Conservation (phyloP, 2,797 vertebrate genomes). For the Trachops cirrhosus region DNA sequence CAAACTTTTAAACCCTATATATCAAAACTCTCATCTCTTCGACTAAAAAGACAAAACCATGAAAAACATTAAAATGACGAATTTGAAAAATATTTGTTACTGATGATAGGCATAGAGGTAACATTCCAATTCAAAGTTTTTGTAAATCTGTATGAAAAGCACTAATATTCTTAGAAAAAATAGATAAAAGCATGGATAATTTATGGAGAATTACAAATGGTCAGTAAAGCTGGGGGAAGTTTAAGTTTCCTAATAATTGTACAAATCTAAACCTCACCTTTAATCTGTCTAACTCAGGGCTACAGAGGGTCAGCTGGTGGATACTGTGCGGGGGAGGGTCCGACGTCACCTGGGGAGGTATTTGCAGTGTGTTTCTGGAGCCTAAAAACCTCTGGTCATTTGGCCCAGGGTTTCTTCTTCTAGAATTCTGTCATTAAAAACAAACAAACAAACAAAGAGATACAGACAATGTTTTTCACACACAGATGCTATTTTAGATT, state of each 20-base stretch:
- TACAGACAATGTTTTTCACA: not conserved
- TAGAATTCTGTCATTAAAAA: not conserved
- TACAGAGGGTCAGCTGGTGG: not conserved
- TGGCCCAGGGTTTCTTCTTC: not conserved
- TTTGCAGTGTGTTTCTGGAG: not conserved
- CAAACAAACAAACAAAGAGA: not conserved
- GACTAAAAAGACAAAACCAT: not conserved
- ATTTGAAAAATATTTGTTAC: not conserved
- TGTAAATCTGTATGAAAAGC: not conserved
- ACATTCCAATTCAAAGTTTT: not conserved
- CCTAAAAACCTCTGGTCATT: not conserved
- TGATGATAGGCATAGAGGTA: not conserved
- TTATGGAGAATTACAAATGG: not conserved
- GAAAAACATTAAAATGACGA: not conserved
- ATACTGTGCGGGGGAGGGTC: not conserved
- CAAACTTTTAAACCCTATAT: not conserved
- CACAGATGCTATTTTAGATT: not conserved
- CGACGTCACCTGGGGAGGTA: not conserved
- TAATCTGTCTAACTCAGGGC: not conserved
- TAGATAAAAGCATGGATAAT: not conserved
- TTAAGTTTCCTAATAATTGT: not conserved
- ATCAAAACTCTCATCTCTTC: not conserved
- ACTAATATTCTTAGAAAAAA: not conserved
- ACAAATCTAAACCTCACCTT: not conserved
- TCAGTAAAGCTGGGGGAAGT: not conserved